Evolutionary conservation across 2,113 vertebrate genomes (phyloP).

Genomic region (Anser cygnoides): DNA sequence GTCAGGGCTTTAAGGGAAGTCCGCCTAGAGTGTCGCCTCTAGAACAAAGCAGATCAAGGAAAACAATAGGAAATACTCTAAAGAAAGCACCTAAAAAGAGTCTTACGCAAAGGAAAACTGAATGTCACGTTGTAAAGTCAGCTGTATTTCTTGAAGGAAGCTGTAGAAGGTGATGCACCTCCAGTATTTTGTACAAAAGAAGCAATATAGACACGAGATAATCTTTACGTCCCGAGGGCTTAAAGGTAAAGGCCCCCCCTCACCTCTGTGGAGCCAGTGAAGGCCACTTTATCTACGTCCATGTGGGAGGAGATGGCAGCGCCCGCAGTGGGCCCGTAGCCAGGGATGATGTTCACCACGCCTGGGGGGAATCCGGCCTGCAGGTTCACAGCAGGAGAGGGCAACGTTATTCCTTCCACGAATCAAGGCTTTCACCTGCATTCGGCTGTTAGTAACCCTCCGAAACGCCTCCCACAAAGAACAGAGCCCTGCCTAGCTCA

Average conservation of each 20-base stretch:
- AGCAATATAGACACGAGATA: not conserved
- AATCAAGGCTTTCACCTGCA: not conserved
- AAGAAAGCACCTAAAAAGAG: not conserved
- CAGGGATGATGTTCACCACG: constrained; percentile 94
- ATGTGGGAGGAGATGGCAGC: constrained; percentile 90
- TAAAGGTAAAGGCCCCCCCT: not conserved
- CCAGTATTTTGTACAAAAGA: not conserved
- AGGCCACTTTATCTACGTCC: constrained; percentile 94
- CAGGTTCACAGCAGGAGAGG: not conserved
- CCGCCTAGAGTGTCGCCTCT: not conserved
- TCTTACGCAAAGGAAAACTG: not conserved
- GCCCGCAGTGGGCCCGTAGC: constrained; percentile 89
- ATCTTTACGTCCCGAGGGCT: not conserved
- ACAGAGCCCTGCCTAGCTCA: not conserved
- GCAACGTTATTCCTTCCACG: accelerated
- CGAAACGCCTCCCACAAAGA: not conserved
- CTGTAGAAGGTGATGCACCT: not conserved
- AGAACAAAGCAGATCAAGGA: not conserved
- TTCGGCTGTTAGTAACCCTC: accelerated
- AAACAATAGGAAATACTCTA: not conserved
- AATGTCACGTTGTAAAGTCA: not conserved
- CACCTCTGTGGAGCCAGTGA: constrained; percentile 96
- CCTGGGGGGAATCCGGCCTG: constrained; percentile 97
- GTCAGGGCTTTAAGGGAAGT: not conserved
- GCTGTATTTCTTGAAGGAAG: not conserved